Evolutionary conservation across 2,888 invertebrate genomes (phyloP).

Genomic region (Trichopria drosophilae): DNA sequence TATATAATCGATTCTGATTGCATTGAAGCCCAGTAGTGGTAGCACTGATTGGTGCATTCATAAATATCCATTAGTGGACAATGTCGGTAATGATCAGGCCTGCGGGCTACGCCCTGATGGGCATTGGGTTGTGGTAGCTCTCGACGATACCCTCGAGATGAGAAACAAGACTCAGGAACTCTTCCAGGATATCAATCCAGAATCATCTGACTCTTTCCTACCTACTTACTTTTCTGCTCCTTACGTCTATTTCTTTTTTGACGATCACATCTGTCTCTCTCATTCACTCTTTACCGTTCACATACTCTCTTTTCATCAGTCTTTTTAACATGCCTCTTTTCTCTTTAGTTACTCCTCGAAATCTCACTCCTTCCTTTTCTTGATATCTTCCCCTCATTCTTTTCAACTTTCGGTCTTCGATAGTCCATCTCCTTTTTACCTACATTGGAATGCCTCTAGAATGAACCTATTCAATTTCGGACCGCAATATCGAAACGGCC

Average conservation of each 20-base stretch:
- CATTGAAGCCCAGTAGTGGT: conserved; percentile 58
- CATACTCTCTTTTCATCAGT: conserved; percentile 15
- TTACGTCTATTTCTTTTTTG: conserved; percentile 31
- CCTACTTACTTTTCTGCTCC: conserved; percentile 18
- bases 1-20: conserved; percentile 59
- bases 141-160: conserved; percentile 45
- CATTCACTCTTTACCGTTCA: not conserved
- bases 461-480: conserved; percentile 53
- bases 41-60: conserved; percentile 58
- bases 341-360: no score
- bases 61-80: conserved; percentile 59
- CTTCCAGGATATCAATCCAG: conserved; percentile 27
- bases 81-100: conserved; percentile 57
- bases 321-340: no score
- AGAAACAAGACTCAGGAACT: conserved; percentile 47
- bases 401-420: no score
- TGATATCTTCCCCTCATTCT: no score
- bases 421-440: no score
- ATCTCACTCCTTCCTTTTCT: no score
- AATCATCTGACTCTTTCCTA: conserved; percentile 28
- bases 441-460: conserved; percentile 51
- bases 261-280: conserved; percentile 6
- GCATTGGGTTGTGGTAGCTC: conserved; percentile 42
- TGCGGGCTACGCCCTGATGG: conserved; percentile 53
- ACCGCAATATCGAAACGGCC: conserved; percentile 43